Evolutionary conservation across 2,888 invertebrate species (phyloP).

Genomic region (Acanthosepion esculentum): DNA sequence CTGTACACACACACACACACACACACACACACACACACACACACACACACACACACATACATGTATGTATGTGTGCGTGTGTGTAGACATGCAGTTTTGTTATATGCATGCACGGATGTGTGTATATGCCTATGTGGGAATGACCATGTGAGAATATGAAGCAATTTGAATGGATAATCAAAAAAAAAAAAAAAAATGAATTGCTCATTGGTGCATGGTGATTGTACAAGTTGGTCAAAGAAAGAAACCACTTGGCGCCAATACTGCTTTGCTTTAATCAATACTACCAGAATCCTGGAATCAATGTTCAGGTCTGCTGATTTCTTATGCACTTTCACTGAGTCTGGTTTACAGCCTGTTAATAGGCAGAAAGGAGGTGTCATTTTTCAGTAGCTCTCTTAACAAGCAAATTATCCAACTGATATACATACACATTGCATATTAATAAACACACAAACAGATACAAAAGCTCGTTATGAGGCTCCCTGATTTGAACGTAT

Average conservation of each 20-base stretch:
- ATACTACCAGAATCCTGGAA: background rate
- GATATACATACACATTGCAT: too few species aligned
- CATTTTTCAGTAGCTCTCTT: background rate
- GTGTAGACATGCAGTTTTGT: background rate
- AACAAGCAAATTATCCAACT: background rate
- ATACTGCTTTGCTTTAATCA: background rate
- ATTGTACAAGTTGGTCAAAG: background rate
- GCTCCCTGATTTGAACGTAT: too few species aligned
- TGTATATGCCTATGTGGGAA: background rate
- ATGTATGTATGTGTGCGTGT: background rate
- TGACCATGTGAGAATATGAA: too few species aligned
- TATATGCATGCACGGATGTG: background rate
- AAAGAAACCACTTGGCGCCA: background rate
- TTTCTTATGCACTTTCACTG: background rate
- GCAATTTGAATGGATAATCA: background rate
- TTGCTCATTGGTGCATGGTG: background rate
- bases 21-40: background rate
- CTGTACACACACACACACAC: background rate
- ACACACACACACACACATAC: background rate
- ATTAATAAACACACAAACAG: too few species aligned
- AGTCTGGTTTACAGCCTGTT: background rate
- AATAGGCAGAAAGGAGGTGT: background rate
- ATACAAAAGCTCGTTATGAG: too few species aligned
- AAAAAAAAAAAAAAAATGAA: background rate
- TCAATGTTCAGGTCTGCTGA: slow-evolving; percentile 21